These are phyloP conservation scores for Coranthus polyacanthus DNA, from an alignment of 2,797 vertebrate species.

Conservation along the genomic window DNA sequence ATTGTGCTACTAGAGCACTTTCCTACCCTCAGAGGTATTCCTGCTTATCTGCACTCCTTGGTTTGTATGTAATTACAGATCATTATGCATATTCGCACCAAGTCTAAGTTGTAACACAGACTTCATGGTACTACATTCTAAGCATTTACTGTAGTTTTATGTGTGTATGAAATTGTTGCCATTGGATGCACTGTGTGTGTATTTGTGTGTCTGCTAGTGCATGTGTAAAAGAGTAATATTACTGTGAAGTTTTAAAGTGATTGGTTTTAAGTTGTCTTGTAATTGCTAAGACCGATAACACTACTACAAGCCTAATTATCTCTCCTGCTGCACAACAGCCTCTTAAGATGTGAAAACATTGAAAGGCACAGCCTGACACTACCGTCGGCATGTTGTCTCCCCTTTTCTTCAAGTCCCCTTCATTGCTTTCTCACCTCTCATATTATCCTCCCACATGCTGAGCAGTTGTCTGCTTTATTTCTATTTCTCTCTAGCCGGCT, in stretches of 20 bases:
- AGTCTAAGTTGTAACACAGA: not conserved
- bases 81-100: conserved; percentile 9
- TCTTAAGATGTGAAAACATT: conserved; percentile 13
- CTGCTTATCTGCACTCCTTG: not conserved
- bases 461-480: conserved; percentile 15
- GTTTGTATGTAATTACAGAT: conserved; percentile 1
- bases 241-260: conserved; percentile 20
- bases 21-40: not conserved
- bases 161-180: not conserved
- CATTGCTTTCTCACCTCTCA: conserved; percentile 33
- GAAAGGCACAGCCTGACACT: conserved; percentile 21
- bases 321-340: not conserved
- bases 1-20: conserved; percentile 2
- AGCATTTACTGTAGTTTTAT: not conserved
- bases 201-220: not conserved
- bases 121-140: not conserved
- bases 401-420: conserved; percentile 31
- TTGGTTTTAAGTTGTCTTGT: conserved; percentile 10
- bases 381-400: conserved; percentile 12
- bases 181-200: not conserved
- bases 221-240: conserved; percentile 14
- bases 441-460: conserved; percentile 30
- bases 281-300: not conserved
- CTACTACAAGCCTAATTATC: conserved; percentile 19
- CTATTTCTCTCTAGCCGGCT: conserved; percentile 10